phyloP scores from a whole-genome alignment of 1,140 invertebrate genomes.

The Achatina immaculata region DNA sequence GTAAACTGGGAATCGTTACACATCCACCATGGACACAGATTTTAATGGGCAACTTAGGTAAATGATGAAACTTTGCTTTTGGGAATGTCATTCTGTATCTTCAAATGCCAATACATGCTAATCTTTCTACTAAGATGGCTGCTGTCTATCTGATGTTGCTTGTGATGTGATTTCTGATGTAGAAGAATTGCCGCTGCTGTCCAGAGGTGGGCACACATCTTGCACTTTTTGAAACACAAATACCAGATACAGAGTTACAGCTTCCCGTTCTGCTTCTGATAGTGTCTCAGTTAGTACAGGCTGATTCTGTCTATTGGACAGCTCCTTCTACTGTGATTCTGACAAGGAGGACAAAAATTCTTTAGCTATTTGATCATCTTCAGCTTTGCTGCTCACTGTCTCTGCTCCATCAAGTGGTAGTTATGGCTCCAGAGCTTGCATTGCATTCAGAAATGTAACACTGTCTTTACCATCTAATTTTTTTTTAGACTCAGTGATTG shows the following conservation, averaged over 20 bases:
- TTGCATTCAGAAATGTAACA: conserved; percentile 79
- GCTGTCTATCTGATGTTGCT: background rate
- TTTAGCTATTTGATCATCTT: conserved; percentile 82
- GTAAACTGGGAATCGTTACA: no score
- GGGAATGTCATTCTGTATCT: no score
- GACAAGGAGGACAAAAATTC: conserved; percentile 73
- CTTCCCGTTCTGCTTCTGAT: no score
- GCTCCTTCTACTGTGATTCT: conserved; percentile 34
- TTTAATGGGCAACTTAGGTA: no score
- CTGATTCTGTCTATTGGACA: conserved; percentile 14
- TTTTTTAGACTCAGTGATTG: no score
- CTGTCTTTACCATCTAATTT: conserved; percentile 75
- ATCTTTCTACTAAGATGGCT: no score
- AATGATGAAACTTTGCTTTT: no score
- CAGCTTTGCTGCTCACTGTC: conserved; percentile 75
- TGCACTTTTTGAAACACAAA: conserved; percentile 85
- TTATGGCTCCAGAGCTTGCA: conserved; percentile 83
- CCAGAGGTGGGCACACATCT: conserved; percentile 36
- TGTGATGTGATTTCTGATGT: background rate
- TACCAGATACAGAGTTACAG: conserved; percentile 86
- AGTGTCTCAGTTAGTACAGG: conserved; percentile 42
- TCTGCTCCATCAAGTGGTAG: conserved; percentile 73
- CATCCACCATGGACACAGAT: no score
- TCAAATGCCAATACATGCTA: no score
- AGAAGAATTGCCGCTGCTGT: background rate